Conservation (phyloP, 2,113 vertebrate species). For the Lonchura striata region DNA sequence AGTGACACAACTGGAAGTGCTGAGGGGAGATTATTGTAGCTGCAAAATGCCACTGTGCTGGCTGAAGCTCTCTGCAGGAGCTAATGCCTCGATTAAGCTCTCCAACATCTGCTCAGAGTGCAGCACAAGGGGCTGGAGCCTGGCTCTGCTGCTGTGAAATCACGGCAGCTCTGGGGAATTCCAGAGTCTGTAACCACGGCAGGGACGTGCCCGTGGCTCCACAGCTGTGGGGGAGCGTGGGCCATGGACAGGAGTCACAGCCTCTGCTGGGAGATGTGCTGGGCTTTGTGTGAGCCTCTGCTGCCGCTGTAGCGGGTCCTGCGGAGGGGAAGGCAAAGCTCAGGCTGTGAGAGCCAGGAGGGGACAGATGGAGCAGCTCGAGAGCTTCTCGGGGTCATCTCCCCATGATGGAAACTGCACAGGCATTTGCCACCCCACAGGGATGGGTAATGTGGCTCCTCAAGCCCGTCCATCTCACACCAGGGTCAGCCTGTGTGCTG, state of each 20-base stretch:
- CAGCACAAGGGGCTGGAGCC: not conserved
- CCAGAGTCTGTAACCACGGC: not conserved
- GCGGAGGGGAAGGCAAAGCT: not conserved
- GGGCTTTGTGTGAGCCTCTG: accelerated
- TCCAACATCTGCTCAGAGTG: not conserved
- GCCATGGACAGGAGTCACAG: accelerated
- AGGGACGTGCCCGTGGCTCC: not conserved
- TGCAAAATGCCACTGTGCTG: not conserved
- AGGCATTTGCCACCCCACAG: not conserved
- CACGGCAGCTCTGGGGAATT: not conserved
- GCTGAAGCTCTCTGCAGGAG: not conserved
- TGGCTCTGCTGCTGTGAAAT: not conserved
- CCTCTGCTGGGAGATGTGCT: not conserved
- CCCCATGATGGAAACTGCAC: not conserved
- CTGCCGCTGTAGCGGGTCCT: accelerated
- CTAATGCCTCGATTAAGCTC: not conserved
- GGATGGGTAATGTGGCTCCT: not conserved
- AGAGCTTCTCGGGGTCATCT: not conserved
- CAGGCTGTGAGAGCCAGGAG: not conserved
- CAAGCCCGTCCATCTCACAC: not conserved
- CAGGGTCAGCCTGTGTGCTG: not conserved
- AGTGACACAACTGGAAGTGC: not conserved
- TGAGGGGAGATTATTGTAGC: not conserved
- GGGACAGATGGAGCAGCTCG: not conserved
- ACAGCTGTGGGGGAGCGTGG: not conserved